phyloP scores from a whole-genome alignment of 2,797 vertebrate genomes.

The Smutsia gigantea region DNA sequence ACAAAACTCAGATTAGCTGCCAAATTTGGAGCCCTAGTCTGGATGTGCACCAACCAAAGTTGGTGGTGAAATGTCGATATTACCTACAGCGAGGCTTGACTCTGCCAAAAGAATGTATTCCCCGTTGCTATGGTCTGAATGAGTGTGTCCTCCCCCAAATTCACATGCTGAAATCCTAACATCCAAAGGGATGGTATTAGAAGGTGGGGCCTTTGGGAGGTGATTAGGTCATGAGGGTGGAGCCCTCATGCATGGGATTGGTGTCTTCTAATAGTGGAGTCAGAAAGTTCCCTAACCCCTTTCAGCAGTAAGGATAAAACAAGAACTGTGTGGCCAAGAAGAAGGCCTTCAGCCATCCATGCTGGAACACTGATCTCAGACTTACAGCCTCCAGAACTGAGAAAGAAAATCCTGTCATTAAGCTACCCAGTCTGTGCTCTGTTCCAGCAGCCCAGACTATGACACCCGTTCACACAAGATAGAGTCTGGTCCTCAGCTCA shows the following conservation, averaged over 20 bases:
- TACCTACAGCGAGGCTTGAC: not conserved
- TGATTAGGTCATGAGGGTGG: too few species aligned
- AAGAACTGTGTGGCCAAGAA: not conserved
- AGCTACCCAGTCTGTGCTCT: not conserved
- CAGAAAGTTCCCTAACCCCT: not conserved
- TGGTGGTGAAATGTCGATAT: not conserved
- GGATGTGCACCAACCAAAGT: constrained; percentile 7
- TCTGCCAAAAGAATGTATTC: not conserved
- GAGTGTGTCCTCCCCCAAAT: not conserved
- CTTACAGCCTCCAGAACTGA: not conserved
- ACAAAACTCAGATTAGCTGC: constrained; percentile 2
- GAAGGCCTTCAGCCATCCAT: not conserved
- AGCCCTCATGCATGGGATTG: not conserved
- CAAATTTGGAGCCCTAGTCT: constrained; percentile 11
- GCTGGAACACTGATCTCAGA: not conserved
- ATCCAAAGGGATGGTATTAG: not conserved
- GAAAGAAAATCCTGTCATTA: not conserved
- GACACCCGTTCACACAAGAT: not conserved
- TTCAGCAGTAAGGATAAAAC: not conserved
- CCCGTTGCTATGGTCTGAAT: not conserved
- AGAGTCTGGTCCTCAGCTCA: not conserved
- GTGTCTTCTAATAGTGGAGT: not conserved
- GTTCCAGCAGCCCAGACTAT: not conserved
- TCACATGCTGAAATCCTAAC: not conserved
- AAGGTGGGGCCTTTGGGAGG: too few species aligned